Conservation (phyloP, 1,140 invertebrate species). For the Drosophila arizonae region DNA sequence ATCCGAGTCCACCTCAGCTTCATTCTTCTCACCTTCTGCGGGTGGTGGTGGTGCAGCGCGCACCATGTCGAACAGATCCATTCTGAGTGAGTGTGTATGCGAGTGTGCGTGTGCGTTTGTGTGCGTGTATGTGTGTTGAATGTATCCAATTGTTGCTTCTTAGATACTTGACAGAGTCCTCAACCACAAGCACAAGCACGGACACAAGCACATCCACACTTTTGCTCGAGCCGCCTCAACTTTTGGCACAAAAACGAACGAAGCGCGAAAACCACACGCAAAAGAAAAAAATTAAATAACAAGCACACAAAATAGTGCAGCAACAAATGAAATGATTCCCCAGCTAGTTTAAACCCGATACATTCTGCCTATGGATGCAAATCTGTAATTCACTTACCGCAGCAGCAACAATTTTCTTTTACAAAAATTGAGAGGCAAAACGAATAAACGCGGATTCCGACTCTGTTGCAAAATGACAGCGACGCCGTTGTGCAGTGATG, state of each 20-base stretch:
- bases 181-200: slow-evolving; percentile 1
- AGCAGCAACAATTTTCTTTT: slow-evolving; percentile 9
- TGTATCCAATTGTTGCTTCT: slow-evolving; percentile 1
- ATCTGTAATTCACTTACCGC: background rate
- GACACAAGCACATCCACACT: slow-evolving; percentile 7
- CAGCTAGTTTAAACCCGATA: background rate
- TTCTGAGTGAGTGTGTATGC: slow-evolving; percentile 4
- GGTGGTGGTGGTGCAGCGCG: slow-evolving; percentile 58
- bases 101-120: background rate
- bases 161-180: background rate
- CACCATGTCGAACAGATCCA: slow-evolving; percentile 67
- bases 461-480: slow-evolving; percentile 10
- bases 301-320: background rate
- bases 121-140: background rate
- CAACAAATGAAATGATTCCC: background rate
- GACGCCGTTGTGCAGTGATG: slow-evolving; percentile 39
- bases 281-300: background rate
- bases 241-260: slow-evolving; percentile 1
- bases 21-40: background rate
- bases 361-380: background rate
- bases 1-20: too few species aligned
- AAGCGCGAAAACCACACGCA: slow-evolving; percentile 27
- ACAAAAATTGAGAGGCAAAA: slow-evolving; percentile 8
- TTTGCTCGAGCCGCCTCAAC: slow-evolving; percentile 3
- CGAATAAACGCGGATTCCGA: slow-evolving; percentile 38